Evolutionary conservation across 2,888 invertebrate genomes (phyloP).

Genomic region (Creontiades dilutus): DNA sequence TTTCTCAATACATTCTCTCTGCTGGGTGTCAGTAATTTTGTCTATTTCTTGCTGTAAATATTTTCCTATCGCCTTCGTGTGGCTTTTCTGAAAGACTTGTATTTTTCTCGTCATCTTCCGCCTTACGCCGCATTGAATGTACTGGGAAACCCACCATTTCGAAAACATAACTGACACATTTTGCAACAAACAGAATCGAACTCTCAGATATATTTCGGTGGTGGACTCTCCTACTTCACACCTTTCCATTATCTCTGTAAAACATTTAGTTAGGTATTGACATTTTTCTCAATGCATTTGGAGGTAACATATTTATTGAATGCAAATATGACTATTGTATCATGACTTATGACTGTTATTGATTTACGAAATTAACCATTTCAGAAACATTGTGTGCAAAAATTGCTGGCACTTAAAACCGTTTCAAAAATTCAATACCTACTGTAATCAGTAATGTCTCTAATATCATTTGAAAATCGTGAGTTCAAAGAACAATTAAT

Average conservation of each 20-base stretch:
- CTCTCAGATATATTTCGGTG: slow-evolving; percentile 22
- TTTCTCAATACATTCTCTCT: slow-evolving; percentile 67
- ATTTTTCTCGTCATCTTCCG: neutral
- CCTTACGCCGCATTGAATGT: slow-evolving; percentile 61
- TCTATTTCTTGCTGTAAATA: slow-evolving; percentile 58
- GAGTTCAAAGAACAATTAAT: slow-evolving; percentile 29
- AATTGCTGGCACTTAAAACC: slow-evolving; percentile 62
- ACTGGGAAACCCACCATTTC: slow-evolving; percentile 54
- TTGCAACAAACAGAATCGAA: slow-evolving; percentile 9
- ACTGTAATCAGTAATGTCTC: slow-evolving; percentile 34
- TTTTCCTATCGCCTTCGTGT: slow-evolving; percentile 45
- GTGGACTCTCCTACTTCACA: slow-evolving; percentile 51
- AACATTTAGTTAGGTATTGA: neutral
- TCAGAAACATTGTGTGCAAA: slow-evolving; percentile 64
- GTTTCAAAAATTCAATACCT: slow-evolving; percentile 50
- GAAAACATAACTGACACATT: slow-evolving; percentile 1
- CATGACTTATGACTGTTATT: slow-evolving; percentile 1
- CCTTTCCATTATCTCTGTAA: slow-evolving; percentile 20
- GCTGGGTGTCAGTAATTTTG: slow-evolving; percentile 36
- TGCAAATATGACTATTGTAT: slow-evolving; percentile 10
- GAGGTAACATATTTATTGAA: neutral
- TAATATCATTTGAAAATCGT: slow-evolving; percentile 30
- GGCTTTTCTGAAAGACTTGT: slow-evolving; percentile 40
- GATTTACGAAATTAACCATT: slow-evolving; percentile 52
- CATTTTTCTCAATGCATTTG: neutral